Evolutionary conservation across 2,888 invertebrate genomes (phyloP), one percentile per base, ranked within the genome.

Genomic region (Heliconius charithonia): DNA sequence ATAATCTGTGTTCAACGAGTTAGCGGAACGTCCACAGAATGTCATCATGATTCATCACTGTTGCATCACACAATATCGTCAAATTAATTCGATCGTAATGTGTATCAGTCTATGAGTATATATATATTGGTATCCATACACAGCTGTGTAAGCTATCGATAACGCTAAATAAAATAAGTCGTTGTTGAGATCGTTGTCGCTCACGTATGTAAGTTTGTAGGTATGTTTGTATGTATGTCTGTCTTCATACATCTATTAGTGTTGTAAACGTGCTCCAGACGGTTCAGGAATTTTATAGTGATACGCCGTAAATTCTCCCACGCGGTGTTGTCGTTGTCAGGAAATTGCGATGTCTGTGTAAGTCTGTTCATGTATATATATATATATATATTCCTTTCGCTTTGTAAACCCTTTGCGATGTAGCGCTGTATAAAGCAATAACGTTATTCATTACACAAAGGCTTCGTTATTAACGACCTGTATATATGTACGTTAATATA

Each of bases 91-190:
- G 86, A 88, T 88, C 87, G 87, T 87, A 85, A 85, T 86, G 16
- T 41, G 4, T 69, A 87, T 85, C 83, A 76, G 77, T 76, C 86
- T 87, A 85, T 85, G 84, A 19, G 51, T 51, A 51, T 51, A 2
- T 51, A 2, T 51, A 6, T 51, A 51, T 19, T 51, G 85, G 84
- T 83, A 80, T 83, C 82, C 75, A 79, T 83, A 80, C 84, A 87
- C 92, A 92, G 91, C 91, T 92, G 91, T 90, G 89, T 89, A 90
- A 91, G 87, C 89, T 89, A 88, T 88, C 86, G 91, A 90, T 90
- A 90, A 89, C 87, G 85, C 85, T 89, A 86, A 91, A 90, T 89
- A 89, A 86, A 91, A 90, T 89, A 90, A 88, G 86, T 87, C 88
- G 89, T 91, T 91, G 90, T 90, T 91, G 81, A 81, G 85, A 82